Percentiles rank a stretch among this genome's conserved stretches.
These are phyloP conservation scores for Bergia sp. DNA, from an alignment of 92 coral and sea anemone genomes.

Conservation along the genomic window DNA sequence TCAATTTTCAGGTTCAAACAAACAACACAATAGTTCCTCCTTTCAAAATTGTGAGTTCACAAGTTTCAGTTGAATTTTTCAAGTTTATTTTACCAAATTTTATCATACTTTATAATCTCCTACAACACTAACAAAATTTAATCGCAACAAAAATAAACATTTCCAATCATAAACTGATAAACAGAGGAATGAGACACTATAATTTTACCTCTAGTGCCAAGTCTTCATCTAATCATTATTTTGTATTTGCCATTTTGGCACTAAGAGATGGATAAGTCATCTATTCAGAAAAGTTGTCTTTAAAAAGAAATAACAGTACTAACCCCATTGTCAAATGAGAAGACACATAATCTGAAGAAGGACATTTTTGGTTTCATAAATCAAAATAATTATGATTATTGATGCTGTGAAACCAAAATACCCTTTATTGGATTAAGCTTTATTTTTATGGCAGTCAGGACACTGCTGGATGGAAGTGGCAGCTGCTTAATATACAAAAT, in stretches of 20 bases:
- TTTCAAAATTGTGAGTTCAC: constrained; percentile 46
- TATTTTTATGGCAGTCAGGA: no score
- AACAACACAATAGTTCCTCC: constrained; percentile 34
- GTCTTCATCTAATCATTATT: neutral
- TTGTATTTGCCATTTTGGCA: neutral
- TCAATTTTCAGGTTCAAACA: constrained; percentile 37
- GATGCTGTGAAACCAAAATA: no score
- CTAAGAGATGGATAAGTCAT: no score
- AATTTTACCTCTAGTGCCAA: neutral
- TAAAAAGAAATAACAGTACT: no score
- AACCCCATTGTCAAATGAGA: no score
- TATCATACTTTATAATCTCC: neutral
- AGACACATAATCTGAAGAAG: no score
- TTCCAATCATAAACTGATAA: neutral
- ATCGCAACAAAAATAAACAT: neutral
- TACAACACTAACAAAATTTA: neutral
- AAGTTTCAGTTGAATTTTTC: constrained; percentile 38
- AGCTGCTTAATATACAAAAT: no score
- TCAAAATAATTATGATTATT: no score
- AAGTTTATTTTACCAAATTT: constrained; percentile 3
- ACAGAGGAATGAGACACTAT: neutral
- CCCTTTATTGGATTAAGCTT: no score
- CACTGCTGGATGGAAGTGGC: no score
- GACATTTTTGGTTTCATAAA: no score
- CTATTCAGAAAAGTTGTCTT: no score